Evolutionary conservation across 2,888 invertebrate genomes (phyloP).

Genomic region (Dynastes maya): DNA sequence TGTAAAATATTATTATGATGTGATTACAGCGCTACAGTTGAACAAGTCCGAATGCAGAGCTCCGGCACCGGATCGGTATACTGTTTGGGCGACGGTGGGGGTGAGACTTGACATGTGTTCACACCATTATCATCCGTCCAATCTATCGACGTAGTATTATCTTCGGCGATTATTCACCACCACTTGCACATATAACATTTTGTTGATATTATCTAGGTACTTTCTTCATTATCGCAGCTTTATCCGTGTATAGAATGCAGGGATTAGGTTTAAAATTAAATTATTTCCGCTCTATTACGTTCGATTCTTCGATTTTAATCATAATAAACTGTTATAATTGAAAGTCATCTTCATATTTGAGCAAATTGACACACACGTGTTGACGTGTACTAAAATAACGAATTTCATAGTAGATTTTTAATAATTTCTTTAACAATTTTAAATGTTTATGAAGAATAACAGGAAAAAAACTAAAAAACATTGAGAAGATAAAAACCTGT

Average conservation of each 20-base stretch:
- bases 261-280: not conserved
- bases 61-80: slow-evolving; percentile 41
- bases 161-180: slow-evolving; percentile 43
- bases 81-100: slow-evolving; percentile 62
- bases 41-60: slow-evolving; percentile 73
- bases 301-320: too few species aligned
- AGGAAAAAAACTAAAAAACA: too few species aligned
- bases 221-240: not conserved
- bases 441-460: too few species aligned
- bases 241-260: not conserved
- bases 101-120: slow-evolving; percentile 63
- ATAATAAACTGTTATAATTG: too few species aligned
- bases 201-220: slow-evolving; percentile 9
- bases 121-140: slow-evolving; percentile 40
- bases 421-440: too few species aligned
- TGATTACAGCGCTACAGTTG: slow-evolving; percentile 81
- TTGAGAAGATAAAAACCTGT: too few species aligned
- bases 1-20: slow-evolving; percentile 76
- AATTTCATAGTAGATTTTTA: too few species aligned
- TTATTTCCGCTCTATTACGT: too few species aligned
- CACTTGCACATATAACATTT: slow-evolving; percentile 1
- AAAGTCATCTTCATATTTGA: too few species aligned
- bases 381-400: too few species aligned
- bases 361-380: too few species aligned
- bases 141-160: slow-evolving; percentile 42